Evolutionary conservation across 2,888 invertebrate genomes (phyloP), one percentile per base, ranked within the genome.

Genomic region (Drosophila hamatofila): DNA sequence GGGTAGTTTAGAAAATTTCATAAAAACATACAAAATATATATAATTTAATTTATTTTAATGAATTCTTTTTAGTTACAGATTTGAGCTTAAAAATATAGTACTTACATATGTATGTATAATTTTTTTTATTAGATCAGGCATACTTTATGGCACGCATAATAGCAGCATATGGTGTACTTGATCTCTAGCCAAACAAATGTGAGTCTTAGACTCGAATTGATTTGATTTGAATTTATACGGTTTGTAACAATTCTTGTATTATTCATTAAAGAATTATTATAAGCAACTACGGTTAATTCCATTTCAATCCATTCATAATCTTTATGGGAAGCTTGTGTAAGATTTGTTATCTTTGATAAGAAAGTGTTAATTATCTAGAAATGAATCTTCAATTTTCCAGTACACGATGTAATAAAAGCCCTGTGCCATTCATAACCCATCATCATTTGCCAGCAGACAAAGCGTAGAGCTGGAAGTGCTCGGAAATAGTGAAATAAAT

Each of bases 281-380:
- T 21, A 14, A 8, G 54, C n/a, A 35, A 23, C 23, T 18, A 42
- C 41, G 42, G 51, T 48, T 68, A 69, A 59, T 27, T 12, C 5
- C 18, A n/a, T 21, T 33, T 18, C 33, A n/a, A 42, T 30, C 11
- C 44, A 18, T 39, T 70, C 51, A 44, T 69, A 54, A 64, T 63
- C 64, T 64, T 55, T 57, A 63, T 46, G 18, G 16, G 55, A 51
- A 25, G 30, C 62, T 54, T n/a, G 39, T 27, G n/a, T 54, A 54
- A 23, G 51, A 23, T 52, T 23, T 62, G 48, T 62, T 75, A 78
- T 51, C 61, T 58, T 25, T 46, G 77, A 75, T 77, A 76, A 69
- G 57, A 30, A 37, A 42, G 42, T 54, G 48, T 61, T 49, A 41
- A 59, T 60, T 41, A 51, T 23, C 62, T 55, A 54, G 21, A 58